These are phyloP conservation scores for Oxygymnocypris stewartii DNA, from an alignment of 2,113 vertebrate genomes.

Conservation along the genomic window DNA sequence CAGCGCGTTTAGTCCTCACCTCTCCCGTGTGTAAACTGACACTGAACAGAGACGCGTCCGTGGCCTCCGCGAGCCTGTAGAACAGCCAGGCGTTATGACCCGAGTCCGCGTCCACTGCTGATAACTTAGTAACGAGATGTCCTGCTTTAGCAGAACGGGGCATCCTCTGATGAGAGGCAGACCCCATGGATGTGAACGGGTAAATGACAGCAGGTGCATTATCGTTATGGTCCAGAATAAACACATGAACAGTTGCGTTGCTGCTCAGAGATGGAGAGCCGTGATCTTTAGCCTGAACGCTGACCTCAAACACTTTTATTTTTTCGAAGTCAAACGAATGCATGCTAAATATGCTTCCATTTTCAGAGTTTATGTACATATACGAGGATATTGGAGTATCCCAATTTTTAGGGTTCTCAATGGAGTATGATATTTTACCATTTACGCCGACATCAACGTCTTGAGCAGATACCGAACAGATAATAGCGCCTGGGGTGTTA, in stretches of 20 bases:
- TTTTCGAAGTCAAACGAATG: slow-evolving; percentile 82
- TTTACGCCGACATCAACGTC: slow-evolving; percentile 82
- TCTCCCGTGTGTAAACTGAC: slow-evolving; percentile 75
- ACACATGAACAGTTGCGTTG: slow-evolving; percentile 73
- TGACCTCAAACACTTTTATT: slow-evolving; percentile 76
- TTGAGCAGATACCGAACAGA: slow-evolving; percentile 79
- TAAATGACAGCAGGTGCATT: slow-evolving; percentile 72
- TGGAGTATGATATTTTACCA: slow-evolving; percentile 80
- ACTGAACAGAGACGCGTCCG: slow-evolving; percentile 70
- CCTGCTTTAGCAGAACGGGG: slow-evolving; percentile 70
- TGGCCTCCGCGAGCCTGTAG: slow-evolving; percentile 71
- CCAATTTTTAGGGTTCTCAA: slow-evolving; percentile 69
- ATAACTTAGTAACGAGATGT: slow-evolving; percentile 75
- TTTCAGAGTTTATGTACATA: slow-evolving; percentile 82
- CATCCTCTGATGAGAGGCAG: slow-evolving; percentile 68
- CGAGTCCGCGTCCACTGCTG: slow-evolving; percentile 76
- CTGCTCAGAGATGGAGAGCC: slow-evolving; percentile 66
- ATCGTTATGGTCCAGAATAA: slow-evolving; percentile 78
- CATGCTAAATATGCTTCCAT: slow-evolving; percentile 78
- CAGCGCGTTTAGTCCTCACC: slow-evolving; percentile 71
- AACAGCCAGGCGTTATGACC: slow-evolving; percentile 78
- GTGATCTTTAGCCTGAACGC: slow-evolving; percentile 69
- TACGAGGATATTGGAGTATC: slow-evolving; percentile 75
- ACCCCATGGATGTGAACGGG: slow-evolving; percentile 64
- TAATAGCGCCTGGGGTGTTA: slow-evolving; percentile 77